These are phyloP conservation scores for Xiphophorus couchianus DNA, from an alignment of 2,113 vertebrate genomes.

Conservation along the genomic window DNA sequence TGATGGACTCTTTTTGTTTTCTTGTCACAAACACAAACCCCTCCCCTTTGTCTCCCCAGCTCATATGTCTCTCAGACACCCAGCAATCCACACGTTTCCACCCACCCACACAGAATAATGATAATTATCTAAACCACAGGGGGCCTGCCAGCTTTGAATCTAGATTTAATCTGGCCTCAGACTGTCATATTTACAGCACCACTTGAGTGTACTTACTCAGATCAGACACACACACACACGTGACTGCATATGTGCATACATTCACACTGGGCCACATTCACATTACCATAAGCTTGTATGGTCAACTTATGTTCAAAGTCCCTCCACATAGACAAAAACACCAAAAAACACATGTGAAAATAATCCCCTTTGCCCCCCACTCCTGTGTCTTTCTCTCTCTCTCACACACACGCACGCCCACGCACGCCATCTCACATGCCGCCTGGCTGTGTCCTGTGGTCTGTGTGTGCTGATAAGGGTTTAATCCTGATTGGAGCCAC, in stretches of 20 bases:
- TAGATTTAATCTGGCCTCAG: slow-evolving; percentile 50
- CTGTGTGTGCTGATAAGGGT: slow-evolving; percentile 78
- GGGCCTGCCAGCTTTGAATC: slow-evolving; percentile 47
- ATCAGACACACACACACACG: slow-evolving; percentile 1
- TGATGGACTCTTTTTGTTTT: neutral
- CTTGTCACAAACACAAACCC: neutral
- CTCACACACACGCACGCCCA: slow-evolving; percentile 10
- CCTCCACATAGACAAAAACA: slow-evolving; percentile 9
- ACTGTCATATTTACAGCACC: slow-evolving; percentile 51
- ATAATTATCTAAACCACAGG: slow-evolving; percentile 55
- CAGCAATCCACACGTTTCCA: slow-evolving; percentile 11
- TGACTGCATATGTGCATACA: neutral
- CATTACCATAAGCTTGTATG: slow-evolving; percentile 2
- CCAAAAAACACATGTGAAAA: slow-evolving; percentile 13
- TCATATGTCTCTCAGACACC: neutral
- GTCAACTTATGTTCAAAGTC: slow-evolving; percentile 16
- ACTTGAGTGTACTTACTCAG: slow-evolving; percentile 28
- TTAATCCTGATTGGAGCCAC: slow-evolving; percentile 80
- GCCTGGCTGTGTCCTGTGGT: slow-evolving; percentile 76
- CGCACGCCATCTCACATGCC: slow-evolving; percentile 8
- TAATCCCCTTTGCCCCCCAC: slow-evolving; percentile 36
- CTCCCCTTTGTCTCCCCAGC: slow-evolving; percentile 8
- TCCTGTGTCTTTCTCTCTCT: slow-evolving; percentile 11
- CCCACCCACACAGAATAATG: slow-evolving; percentile 23
- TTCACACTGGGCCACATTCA: slow-evolving; percentile 6